A percentile compares a stretch with the other conserved stretches of the same genome.
phyloP scores from a whole-genome alignment of 2,797 vertebrate genomes.

The Tragopan temminckii region DNA sequence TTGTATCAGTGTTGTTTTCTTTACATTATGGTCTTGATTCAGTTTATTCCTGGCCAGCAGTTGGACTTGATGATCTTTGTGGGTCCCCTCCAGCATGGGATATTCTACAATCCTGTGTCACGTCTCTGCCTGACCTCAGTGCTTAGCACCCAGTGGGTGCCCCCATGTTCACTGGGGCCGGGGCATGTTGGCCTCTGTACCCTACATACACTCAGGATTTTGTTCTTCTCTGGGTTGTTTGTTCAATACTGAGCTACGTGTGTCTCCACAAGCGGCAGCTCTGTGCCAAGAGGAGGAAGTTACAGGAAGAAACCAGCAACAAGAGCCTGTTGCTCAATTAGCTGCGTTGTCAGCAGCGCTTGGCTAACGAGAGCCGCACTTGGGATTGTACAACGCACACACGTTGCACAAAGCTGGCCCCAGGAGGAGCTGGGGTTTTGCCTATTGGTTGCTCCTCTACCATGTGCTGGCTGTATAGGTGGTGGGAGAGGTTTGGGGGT shows the following conservation, averaged over 20 bases:
- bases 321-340: background rate
- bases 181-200: fast-evolving
- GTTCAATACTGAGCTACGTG: fast-evolving
- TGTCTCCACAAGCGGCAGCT: background rate
- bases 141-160: background rate
- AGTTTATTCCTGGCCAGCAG: background rate
- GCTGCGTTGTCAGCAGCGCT: fast-evolving
- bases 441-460: background rate
- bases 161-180: fast-evolving
- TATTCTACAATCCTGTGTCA: background rate
- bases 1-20: background rate
- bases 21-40: background rate
- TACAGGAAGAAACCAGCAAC: background rate
- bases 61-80: background rate
- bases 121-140: fast-evolving
- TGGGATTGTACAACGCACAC: fast-evolving
- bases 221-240: background rate
- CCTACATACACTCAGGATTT: background rate
- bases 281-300: background rate
- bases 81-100: background rate
- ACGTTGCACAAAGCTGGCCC: fast-evolving
- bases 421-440: background rate
- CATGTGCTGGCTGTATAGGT: fast-evolving
- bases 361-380: background rate
- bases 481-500: background rate